Percentiles rank a stretch among this genome's conserved stretches.
Evolutionary conservation across 2,888 invertebrate genomes (phyloP).

Genomic region (Allygus modestus): DNA sequence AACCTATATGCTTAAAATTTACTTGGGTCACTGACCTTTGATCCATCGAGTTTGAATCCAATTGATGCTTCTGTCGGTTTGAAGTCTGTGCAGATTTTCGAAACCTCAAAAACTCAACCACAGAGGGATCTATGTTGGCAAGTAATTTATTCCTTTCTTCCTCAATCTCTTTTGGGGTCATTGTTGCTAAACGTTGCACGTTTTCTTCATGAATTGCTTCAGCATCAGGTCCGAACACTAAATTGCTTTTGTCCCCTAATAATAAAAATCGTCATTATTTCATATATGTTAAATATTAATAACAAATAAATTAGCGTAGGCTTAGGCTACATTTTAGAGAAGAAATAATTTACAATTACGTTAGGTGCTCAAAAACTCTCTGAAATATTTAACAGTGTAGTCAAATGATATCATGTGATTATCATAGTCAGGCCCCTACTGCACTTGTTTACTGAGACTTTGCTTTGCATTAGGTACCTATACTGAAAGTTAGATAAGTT

Average conservation of each 20-base stretch:
- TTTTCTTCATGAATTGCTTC: conserved; percentile 86
- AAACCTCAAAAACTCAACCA: conserved; percentile 81
- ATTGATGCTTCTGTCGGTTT: not conserved
- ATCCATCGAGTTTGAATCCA: not conserved
- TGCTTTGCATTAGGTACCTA: too few species aligned
- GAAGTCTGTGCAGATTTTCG: conserved; percentile 73
- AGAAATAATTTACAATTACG: not conserved
- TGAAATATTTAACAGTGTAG: too few species aligned
- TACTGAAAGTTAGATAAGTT: too few species aligned
- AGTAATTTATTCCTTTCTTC: conserved; percentile 85
- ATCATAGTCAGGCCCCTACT: too few species aligned
- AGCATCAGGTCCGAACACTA: conserved; percentile 73
- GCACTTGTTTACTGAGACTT: too few species aligned
- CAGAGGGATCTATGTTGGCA: conserved; percentile 80
- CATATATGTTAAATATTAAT: not conserved
- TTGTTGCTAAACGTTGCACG: conserved; percentile 79
- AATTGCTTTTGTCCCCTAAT: conserved; percentile 69
- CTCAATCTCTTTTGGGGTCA: conserved; percentile 87
- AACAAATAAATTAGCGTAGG: not conserved
- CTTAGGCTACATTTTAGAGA: not conserved
- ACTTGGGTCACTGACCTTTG: not conserved
- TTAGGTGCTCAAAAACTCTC: too few species aligned
- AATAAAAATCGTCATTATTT: too few species aligned
- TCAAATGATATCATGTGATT: too few species aligned
- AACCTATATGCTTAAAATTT: too few species aligned